phyloP scores from a whole-genome alignment of 2,113 vertebrate species.

The Protobothrops flavoviridis region DNA sequence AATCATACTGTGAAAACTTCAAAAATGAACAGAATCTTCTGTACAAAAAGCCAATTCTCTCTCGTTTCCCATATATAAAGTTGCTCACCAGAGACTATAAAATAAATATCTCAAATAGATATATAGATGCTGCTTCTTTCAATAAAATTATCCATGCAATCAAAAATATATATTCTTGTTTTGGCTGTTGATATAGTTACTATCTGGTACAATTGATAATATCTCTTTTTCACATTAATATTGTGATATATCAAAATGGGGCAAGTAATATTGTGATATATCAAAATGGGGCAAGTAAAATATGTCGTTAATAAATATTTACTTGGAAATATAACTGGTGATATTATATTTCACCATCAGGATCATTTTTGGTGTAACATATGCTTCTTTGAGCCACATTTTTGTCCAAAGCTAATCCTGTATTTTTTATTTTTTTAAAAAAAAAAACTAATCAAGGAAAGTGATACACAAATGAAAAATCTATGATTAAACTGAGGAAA shows the following conservation, averaged over 20 bases:
- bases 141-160: neutral
- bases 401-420: conserved; percentile 80
- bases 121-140: neutral
- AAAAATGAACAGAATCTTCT: neutral
- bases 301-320: conserved; percentile 65
- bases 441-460: conserved; percentile 82
- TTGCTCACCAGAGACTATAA: neutral
- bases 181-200: neutral
- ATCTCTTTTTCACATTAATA: conserved; percentile 14
- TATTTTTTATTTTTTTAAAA: conserved; percentile 33
- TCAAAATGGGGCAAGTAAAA: neutral
- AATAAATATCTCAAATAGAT: neutral
- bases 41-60: neutral
- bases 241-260: conserved; percentile 24
- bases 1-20: neutral
- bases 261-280: conserved; percentile 16
- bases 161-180: neutral
- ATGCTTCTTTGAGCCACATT: conserved; percentile 75
- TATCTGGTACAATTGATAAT: neutral
- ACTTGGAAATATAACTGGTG: conserved; percentile 50
- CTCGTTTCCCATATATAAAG: neutral
- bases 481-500: conserved; percentile 79
- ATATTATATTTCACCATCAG: conserved; percentile 66
- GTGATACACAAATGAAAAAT: conserved; percentile 81
- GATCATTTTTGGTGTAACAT: conserved; percentile 73